Percentiles rank a stretch among this genome's conserved stretches.
Conservation (phyloP, 2,797 vertebrate species). For the Pseudotriccus pelzelni region DNA sequence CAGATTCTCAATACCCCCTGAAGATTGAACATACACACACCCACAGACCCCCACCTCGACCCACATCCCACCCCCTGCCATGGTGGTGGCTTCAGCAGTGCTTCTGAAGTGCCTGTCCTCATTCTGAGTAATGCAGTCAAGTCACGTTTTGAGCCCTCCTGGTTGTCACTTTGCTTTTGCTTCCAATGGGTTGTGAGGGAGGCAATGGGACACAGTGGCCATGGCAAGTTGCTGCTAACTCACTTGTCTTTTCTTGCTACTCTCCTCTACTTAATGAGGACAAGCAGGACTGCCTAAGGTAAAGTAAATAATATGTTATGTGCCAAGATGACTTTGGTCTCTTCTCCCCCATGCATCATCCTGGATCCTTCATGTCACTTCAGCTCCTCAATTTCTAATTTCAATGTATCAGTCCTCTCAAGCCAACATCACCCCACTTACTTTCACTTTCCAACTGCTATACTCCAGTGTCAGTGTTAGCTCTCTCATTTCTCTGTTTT, state of each 20-base stretch:
- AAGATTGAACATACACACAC: fast-evolving
- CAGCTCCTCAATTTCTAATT: neutral
- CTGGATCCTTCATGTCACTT: neutral
- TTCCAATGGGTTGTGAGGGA: neutral
- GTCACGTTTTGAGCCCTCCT: neutral
- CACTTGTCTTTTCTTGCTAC: neutral
- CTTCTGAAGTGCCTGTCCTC: neutral
- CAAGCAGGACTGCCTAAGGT: neutral
- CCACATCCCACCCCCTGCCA: too few species aligned
- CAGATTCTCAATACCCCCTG: neutral
- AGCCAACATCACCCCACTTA: neutral
- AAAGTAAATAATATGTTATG: neutral
- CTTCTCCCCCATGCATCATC: neutral
- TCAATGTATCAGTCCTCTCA: neutral
- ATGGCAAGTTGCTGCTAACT: neutral
- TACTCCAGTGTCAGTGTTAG: neutral
- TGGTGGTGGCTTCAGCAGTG: neutral
- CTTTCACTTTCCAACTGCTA: neutral
- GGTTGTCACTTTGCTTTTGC: neutral
- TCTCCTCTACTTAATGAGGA: neutral
- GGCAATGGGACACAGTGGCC: fast-evolving
- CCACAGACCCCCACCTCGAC: too few species aligned
- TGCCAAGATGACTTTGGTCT: neutral
- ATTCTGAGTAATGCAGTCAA: neutral
- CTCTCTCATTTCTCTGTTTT: neutral